Conservation (phyloP, 1,140 invertebrate genomes). For the Cydia pomonella region DNA sequence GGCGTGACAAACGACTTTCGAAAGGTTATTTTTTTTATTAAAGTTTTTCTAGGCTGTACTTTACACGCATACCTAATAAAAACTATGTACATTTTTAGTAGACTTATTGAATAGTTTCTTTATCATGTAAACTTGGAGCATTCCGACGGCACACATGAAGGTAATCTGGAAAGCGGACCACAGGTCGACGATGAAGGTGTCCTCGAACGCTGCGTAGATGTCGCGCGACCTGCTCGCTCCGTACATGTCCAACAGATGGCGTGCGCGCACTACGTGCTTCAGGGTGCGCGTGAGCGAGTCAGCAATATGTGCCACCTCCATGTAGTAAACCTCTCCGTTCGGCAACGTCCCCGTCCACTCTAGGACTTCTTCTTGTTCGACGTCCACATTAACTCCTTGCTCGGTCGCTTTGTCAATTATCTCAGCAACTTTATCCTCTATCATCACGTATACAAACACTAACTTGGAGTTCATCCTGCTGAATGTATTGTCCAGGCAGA, state of each 20-base stretch:
- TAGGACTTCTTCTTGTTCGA: conserved; percentile 51
- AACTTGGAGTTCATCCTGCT: conserved; percentile 88
- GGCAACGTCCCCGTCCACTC: conserved; percentile 61
- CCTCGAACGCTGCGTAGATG: conserved; percentile 64
- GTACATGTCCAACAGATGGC: conserved; percentile 63
- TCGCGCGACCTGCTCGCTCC: conserved; percentile 63
- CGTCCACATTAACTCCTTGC: conserved; percentile 43
- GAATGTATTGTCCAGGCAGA: conserved; percentile 91
- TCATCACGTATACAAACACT: conserved; percentile 88
- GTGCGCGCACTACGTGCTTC: conserved; percentile 57
- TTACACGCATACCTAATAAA: conserved; percentile 21
- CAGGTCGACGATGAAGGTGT: conserved; percentile 71
- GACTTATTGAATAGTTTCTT: conserved; percentile 63
- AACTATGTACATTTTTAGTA: conserved; percentile 21
- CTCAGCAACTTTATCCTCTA: conserved; percentile 79
- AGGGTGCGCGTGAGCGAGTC: conserved; percentile 55
- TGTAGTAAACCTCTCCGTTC: conserved; percentile 55
- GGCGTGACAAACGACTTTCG: too few relatives aligned
- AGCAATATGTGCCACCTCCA: conserved; percentile 57
- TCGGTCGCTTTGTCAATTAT: conserved; percentile 37
- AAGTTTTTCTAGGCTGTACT: background rate
- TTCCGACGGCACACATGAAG: conserved; percentile 64
- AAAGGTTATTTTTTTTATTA: too few relatives aligned
- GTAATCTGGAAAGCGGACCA: conserved; percentile 71
- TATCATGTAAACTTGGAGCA: conserved; percentile 70